phyloP scores from a whole-genome alignment of 2,113 vertebrate species.

The Corvus hawaiiensis region DNA sequence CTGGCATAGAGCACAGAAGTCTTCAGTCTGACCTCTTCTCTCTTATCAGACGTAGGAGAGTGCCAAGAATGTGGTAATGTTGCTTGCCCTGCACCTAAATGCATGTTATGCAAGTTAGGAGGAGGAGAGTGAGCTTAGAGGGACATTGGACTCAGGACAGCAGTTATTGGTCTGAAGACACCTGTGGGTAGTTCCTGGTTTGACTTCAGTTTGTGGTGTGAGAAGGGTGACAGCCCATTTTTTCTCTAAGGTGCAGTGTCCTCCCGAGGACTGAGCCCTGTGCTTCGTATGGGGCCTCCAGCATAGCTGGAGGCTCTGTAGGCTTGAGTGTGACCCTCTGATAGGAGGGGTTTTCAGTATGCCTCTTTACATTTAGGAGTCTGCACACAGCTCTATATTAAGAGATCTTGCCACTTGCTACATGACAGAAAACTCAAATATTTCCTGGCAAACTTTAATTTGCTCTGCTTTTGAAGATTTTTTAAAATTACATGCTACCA shows the following conservation, averaged over 20 bases:
- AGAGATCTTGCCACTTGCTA: neutral
- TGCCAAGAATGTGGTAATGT: fast-evolving
- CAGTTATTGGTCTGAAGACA: neutral
- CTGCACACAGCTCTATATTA: neutral
- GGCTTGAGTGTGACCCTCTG: neutral
- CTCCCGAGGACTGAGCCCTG: neutral
- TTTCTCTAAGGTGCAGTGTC: neutral
- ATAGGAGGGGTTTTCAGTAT: neutral
- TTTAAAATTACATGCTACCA: neutral
- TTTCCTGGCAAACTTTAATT: neutral
- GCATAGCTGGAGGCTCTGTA: neutral
- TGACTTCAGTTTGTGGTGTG: neutral
- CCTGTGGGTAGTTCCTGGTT: neutral
- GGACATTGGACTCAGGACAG: neutral
- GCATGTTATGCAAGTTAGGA: neutral
- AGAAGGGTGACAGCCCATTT: neutral
- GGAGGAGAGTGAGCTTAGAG: neutral
- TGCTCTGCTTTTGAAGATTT: neutral
- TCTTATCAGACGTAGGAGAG: neutral
- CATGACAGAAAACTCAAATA: neutral
- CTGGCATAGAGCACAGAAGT: neutral
- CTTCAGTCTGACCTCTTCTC: neutral
- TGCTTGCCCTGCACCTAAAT: neutral
- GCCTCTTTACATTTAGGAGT: neutral
- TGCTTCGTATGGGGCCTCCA: neutral